A percentile compares a stretch with the other conserved stretches of the same genome.
These are phyloP conservation scores for Tokudaia tokunoshimensis DNA, from an alignment of 2,797 vertebrate genomes.

Conservation along the genomic window DNA sequence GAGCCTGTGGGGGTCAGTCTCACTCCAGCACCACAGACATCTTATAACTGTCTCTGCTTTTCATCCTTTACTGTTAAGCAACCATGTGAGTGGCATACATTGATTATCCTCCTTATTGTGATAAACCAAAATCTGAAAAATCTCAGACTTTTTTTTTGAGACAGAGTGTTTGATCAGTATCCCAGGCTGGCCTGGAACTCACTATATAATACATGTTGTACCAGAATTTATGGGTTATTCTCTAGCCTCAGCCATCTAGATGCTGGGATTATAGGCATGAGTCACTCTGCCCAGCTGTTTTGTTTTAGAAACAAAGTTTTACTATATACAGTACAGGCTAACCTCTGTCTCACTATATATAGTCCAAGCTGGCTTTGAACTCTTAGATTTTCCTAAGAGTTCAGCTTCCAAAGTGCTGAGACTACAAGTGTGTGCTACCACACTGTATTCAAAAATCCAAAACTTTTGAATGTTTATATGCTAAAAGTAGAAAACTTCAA, in stretches of 20 bases:
- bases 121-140: not conserved
- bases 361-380: not conserved
- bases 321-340: not conserved
- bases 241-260: not conserved
- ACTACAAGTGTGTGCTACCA: not conserved
- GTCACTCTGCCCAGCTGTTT: not conserved
- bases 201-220: not conserved
- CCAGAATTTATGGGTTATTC: not conserved
- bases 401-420: not conserved
- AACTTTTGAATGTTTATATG: not conserved
- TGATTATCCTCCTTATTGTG: not conserved
- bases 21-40: not conserved
- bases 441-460: not conserved
- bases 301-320: not conserved
- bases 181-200: not conserved
- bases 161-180: not conserved
- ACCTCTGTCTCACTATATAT: not conserved
- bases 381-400: not conserved
- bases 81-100: not conserved
- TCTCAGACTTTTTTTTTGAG: not conserved
- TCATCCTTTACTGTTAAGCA: not conserved
- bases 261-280: not conserved
- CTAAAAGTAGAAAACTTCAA: not conserved
- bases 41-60: not conserved
- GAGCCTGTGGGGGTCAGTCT: not conserved